Evolutionary conservation across 1,140 invertebrate species (phyloP).

Genomic region (Hypothenemus hampei): DNA sequence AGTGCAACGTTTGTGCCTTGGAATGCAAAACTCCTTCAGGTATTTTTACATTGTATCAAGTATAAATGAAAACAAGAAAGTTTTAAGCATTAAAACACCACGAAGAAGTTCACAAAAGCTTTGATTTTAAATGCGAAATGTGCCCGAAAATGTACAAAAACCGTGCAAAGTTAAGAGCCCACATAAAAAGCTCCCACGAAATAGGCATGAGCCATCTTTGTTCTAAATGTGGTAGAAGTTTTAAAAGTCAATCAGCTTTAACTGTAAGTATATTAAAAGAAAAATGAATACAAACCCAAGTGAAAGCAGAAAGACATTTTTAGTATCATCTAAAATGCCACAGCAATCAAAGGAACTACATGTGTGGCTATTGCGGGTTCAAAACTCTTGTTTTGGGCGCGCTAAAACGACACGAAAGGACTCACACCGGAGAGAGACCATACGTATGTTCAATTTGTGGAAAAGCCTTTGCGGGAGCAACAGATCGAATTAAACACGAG

Average conservation of each 20-base stretch:
- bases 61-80: not conserved
- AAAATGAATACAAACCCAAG: not conserved
- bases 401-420: slow-evolving; percentile 44
- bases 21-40: not conserved
- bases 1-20: not conserved
- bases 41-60: not conserved
- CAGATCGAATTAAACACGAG: slow-evolving; percentile 56
- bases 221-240: slow-evolving; percentile 26
- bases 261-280: not conserved
- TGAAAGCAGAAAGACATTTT: not conserved
- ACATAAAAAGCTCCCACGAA: slow-evolving; percentile 22
- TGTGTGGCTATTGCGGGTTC: slow-evolving; percentile 54
- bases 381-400: slow-evolving; percentile 48
- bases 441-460: slow-evolving; percentile 43
- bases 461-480: slow-evolving; percentile 67
- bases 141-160: slow-evolving; percentile 43
- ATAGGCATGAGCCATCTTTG: slow-evolving; percentile 22
- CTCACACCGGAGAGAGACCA: slow-evolving; percentile 39
- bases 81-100: slow-evolving; percentile 2
- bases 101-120: not conserved
- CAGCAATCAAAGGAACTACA: slow-evolving; percentile 48
- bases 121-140: slow-evolving; percentile 31
- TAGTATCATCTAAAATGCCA: slow-evolving; percentile 31
- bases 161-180: slow-evolving; percentile 23
- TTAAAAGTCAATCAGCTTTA: slow-evolving; percentile 25